Evolutionary conservation across 2,113 vertebrate genomes (phyloP).

Genomic region (Gallinago paraguaiae): DNA sequence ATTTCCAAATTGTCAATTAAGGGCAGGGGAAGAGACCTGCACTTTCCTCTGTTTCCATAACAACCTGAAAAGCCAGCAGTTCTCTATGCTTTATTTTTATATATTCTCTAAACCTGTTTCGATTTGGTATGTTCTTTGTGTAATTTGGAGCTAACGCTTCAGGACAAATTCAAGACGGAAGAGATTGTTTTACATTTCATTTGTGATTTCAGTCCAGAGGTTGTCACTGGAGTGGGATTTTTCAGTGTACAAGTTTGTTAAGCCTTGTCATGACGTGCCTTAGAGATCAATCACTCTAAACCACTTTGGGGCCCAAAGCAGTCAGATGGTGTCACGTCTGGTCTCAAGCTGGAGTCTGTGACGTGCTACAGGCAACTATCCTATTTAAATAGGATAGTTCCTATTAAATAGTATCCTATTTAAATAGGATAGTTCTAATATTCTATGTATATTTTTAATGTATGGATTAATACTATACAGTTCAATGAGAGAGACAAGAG

Average conservation of each 20-base stretch:
- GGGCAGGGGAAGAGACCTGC: neutral
- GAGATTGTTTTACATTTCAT: neutral
- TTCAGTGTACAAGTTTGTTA: neutral
- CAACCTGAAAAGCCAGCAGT: slow-evolving; percentile 21
- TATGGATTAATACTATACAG: neutral
- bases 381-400: neutral
- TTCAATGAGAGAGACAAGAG: neutral
- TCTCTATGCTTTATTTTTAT: neutral
- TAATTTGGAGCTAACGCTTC: neutral
- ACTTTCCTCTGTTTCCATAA: slow-evolving; percentile 32
- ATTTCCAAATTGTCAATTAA: neutral
- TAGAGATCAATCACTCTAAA: neutral
- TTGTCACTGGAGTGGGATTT: neutral
- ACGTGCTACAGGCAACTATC: neutral
- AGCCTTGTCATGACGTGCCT: neutral
- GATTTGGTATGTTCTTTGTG: neutral
- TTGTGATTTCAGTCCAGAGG: neutral
- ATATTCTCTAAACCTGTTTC: neutral
- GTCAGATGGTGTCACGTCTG: neutral
- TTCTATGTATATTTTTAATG: neutral
- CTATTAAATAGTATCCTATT: too few species aligned
- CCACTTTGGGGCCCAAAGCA: neutral
- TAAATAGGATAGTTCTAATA: neutral
- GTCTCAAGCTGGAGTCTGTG: neutral
- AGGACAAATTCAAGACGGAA: neutral